Evolutionary conservation across 1,140 invertebrate species (phyloP).

Genomic region (Meloidogyne exigua): DNA sequence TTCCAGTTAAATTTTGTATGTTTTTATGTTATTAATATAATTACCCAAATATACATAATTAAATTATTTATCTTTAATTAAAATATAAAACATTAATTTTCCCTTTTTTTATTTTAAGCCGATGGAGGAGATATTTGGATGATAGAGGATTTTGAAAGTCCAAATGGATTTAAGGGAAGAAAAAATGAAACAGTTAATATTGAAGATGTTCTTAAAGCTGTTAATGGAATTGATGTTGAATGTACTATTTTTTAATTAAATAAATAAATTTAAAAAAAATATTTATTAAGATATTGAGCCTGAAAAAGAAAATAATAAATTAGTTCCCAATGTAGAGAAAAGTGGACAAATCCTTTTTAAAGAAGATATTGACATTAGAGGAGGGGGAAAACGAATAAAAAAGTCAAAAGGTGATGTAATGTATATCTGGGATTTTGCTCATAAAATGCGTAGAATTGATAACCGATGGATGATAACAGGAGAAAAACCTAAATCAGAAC

Average conservation of each 20-base stretch:
- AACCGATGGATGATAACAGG: neutral
- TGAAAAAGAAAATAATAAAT: neutral
- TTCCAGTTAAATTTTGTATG: neutral
- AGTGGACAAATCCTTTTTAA: neutral
- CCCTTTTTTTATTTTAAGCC: too few species aligned
- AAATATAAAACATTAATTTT: too few species aligned
- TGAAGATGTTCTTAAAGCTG: neutral
- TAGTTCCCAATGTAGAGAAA: neutral
- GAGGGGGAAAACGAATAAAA: neutral
- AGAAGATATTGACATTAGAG: neutral
- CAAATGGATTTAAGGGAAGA: neutral
- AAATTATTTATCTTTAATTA: too few species aligned
- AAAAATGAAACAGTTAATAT: slow-evolving; percentile 3
- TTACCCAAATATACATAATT: too few species aligned
- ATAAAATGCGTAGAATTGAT: neutral
- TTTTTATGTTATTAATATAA: too few species aligned
- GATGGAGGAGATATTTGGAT: neutral
- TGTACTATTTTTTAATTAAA: neutral
- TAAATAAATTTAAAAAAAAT: neutral
- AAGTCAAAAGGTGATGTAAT: neutral
- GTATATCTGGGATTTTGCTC: neutral
- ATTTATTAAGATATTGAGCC: neutral
- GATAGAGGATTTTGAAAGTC: neutral
- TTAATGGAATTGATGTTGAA: slow-evolving; percentile 2
- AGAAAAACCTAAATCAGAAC: neutral